Evolutionary conservation across 2,888 invertebrate species (phyloP).

Genomic region (Cheilosia vernalis): DNA sequence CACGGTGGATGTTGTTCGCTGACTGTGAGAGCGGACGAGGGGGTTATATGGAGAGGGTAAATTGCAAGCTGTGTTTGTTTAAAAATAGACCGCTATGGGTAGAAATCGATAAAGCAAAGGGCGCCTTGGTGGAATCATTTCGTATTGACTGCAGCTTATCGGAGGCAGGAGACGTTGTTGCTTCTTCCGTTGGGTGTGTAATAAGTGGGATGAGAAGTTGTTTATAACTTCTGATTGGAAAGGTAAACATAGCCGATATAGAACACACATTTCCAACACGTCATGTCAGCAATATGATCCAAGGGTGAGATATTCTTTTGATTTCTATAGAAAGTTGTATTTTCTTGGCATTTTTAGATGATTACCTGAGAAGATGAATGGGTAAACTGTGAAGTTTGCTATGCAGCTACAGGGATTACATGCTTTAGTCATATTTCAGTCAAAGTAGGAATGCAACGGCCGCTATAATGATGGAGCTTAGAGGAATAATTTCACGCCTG

Average conservation of each 20-base stretch:
- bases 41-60: neutral
- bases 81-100: neutral
- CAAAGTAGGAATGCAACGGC: no score
- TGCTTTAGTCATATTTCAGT: no score
- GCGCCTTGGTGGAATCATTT: neutral
- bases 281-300: neutral
- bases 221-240: neutral
- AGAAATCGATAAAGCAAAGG: neutral
- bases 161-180: neutral
- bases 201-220: neutral
- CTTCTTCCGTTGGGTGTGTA: neutral
- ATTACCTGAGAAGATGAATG: no score
- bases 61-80: neutral
- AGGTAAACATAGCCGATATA: neutral
- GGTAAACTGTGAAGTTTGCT: no score
- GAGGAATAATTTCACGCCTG: no score
- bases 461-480: no score
- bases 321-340: neutral
- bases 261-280: neutral
- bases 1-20: slow-evolving; percentile 1
- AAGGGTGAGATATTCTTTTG: neutral
- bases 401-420: no score
- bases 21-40: neutral
- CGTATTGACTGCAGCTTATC: neutral
- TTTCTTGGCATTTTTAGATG: no score